A percentile compares a stretch with the other conserved stretches of the same genome.
Evolutionary conservation across 2,888 invertebrate species (phyloP).

Genomic region (Aphodius granarius): DNA sequence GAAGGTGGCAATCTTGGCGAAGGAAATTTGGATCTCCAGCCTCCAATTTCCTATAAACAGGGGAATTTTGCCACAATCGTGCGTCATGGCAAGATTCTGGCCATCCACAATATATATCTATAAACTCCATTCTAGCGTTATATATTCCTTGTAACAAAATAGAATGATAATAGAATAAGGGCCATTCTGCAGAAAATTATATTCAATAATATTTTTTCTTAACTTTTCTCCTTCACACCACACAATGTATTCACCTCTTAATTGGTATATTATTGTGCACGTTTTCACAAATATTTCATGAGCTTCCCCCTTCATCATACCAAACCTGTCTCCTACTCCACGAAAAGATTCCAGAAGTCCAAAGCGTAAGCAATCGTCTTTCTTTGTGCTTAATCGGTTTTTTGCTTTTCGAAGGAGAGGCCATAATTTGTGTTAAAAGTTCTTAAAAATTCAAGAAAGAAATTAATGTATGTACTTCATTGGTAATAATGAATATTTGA

Average conservation of each 20-base stretch:
- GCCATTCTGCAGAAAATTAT: neutral
- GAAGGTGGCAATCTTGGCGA: neutral
- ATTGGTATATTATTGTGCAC: neutral
- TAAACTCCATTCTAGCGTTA: conserved; percentile 3
- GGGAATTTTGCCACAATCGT: conserved; percentile 12
- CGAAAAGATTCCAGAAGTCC: conserved; percentile 6
- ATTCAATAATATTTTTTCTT: conserved; percentile 2
- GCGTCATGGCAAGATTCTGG: conserved; percentile 11
- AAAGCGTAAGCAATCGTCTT: neutral
- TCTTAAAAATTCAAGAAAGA: too few relatives aligned
- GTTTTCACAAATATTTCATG: conserved; percentile 6
- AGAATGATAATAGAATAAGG: conserved; percentile 1
- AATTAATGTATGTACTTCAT: neutral
- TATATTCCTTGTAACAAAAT: conserved; percentile 12
- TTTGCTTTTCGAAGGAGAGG: neutral
- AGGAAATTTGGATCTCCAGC: neutral
- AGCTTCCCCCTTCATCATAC: neutral
- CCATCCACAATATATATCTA: too few relatives aligned
- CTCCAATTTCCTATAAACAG: neutral
- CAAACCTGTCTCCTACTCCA: conserved; percentile 6
- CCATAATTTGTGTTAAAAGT: neutral
- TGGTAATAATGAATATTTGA: neutral
- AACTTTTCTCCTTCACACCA: neutral
- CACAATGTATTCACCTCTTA: neutral
- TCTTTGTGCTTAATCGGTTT: neutral